Conservation (phyloP, 2,888 invertebrate genomes). For the Pyrrhia umbra region DNA sequence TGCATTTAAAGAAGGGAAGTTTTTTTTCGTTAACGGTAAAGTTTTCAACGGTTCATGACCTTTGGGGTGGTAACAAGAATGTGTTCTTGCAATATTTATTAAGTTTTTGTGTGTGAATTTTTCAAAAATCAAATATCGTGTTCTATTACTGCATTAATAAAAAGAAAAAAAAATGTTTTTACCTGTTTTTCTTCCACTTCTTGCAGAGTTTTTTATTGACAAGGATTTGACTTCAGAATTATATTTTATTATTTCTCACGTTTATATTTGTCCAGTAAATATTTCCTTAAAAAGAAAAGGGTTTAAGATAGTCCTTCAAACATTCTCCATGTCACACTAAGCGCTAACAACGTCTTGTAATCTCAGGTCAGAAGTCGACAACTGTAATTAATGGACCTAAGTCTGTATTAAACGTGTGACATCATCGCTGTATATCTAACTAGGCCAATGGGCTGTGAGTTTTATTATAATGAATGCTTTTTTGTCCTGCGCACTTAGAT, state of each 20-base stretch:
- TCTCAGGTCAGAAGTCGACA: constrained; percentile 35
- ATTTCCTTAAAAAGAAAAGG: too few relatives aligned
- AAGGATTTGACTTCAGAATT: too few relatives aligned
- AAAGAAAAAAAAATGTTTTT: too few relatives aligned
- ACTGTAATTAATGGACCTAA: constrained; percentile 19
- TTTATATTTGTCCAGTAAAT: too few relatives aligned
- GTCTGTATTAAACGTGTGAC: constrained; percentile 26
- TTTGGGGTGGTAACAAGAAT: constrained; percentile 34
- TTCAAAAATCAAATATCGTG: constrained; percentile 4
- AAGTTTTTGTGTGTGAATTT: constrained; percentile 48
- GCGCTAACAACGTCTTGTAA: background rate
- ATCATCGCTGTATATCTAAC: constrained; percentile 40
- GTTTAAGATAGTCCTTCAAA: too few relatives aligned
- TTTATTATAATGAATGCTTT: constrained; percentile 28
- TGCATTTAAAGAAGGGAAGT: constrained; percentile 45
- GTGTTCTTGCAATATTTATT: constrained; percentile 46
- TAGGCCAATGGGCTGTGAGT: constrained; percentile 35
- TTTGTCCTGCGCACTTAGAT: constrained; percentile 40
- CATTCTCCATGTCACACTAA: too few relatives aligned
- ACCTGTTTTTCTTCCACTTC: too few relatives aligned
- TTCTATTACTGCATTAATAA: background rate
- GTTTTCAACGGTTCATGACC: constrained; percentile 48
- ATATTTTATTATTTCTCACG: too few relatives aligned
- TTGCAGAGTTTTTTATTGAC: too few relatives aligned
- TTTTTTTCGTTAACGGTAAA: constrained; percentile 48